Conservation (phyloP, 1,140 invertebrate genomes). For the Hirudo medicinalis region DNA sequence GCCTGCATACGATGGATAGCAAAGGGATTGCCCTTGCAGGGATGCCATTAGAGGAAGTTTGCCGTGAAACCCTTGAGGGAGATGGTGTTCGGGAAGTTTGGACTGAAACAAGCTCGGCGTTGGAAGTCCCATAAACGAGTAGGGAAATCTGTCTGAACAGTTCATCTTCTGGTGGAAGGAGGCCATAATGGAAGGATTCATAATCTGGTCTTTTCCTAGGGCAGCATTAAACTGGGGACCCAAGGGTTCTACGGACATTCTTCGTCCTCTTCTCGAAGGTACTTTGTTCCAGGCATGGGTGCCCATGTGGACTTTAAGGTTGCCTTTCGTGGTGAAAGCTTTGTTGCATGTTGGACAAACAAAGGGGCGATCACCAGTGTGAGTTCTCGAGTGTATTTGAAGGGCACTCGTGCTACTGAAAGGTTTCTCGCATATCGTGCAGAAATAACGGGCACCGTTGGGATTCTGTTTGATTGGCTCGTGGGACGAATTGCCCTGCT, state of each 20-base stretch:
- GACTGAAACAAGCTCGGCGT: constrained; percentile 1
- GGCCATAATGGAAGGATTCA: background rate
- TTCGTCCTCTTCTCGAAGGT: constrained; percentile 73
- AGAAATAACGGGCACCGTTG: constrained; percentile 55
- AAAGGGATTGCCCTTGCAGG: no score
- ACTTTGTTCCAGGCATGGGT: constrained; percentile 90
- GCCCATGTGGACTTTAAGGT: constrained; percentile 96
- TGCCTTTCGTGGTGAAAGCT: constrained; percentile 90
- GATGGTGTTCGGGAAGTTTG: no score
- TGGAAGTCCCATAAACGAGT: background rate
- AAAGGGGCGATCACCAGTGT: constrained; percentile 94
- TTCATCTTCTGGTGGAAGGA: background rate
- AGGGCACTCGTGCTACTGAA: constrained; percentile 85
- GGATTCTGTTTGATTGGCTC: constrained; percentile 9
- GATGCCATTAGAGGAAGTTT: no score
- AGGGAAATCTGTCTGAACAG: background rate
- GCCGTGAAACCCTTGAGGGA: no score
- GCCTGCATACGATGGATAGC: no score
- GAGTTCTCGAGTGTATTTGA: constrained; percentile 95
- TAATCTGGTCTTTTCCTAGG: background rate
- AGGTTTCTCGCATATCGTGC: constrained; percentile 90
- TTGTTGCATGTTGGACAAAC: constrained; percentile 61
- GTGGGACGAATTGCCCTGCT: background rate
- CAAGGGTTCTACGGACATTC: constrained; percentile 71
- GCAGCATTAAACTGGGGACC: background rate